These are phyloP conservation scores for Acrobasis suavella DNA, from an alignment of 2,888 invertebrate species.

Conservation along the genomic window DNA sequence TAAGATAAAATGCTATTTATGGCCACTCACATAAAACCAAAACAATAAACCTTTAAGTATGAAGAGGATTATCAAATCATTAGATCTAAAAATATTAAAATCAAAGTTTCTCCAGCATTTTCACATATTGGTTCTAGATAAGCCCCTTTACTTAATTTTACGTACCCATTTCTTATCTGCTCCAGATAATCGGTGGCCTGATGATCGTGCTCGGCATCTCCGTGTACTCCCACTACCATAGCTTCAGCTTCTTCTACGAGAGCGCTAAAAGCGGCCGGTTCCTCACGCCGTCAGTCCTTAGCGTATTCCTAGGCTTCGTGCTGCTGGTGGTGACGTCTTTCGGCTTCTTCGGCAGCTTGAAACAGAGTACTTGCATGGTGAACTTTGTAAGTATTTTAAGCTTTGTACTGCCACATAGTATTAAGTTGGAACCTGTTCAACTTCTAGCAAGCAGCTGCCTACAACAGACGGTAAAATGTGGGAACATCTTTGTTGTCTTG, in stretches of 20 bases:
- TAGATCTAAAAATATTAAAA: no score
- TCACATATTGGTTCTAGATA: no score
- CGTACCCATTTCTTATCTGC: conserved; percentile 25
- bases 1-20: no score
- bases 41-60: no score
- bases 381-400: conserved; percentile 73
- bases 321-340: conserved; percentile 90
- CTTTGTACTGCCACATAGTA: no score
- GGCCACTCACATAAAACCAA: no score
- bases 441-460: no score
- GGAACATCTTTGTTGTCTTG: no score
- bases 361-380: conserved; percentile 88
- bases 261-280: conserved; percentile 68
- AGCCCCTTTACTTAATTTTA: not conserved
- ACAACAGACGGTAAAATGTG: no score
- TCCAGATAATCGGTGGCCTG: conserved; percentile 62
- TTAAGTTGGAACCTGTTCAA: no score
- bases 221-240: conserved; percentile 69
- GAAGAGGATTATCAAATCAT: no score
- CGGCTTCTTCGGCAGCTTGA: conserved; percentile 92
- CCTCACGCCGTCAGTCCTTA: conserved; percentile 88
- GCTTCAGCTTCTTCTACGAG: conserved; percentile 63
- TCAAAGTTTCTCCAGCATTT: no score
- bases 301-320: conserved; percentile 88
- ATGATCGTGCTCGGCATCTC: conserved; percentile 74